These are phyloP conservation scores for Epistrophella euchroma DNA, from an alignment of 2,888 invertebrate species.

Conservation along the genomic window DNA sequence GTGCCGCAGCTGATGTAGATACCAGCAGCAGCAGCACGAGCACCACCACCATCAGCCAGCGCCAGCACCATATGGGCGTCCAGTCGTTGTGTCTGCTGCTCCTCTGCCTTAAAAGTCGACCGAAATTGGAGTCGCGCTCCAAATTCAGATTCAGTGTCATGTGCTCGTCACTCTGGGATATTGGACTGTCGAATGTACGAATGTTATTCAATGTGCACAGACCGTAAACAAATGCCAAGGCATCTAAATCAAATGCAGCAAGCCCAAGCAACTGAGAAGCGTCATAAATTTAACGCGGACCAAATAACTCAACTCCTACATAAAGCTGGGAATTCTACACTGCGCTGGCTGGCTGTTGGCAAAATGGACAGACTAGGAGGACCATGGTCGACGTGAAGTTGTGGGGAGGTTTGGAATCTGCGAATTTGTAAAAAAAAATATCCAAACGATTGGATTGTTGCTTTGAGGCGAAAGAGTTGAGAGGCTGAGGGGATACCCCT, in stretches of 20 bases:
- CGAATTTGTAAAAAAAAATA: slow-evolving; percentile 57
- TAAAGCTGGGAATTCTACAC: slow-evolving; percentile 20
- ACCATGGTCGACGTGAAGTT: not conserved
- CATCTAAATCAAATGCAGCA: slow-evolving; percentile 64
- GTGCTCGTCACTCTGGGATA: slow-evolving; percentile 72
- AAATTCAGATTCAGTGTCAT: slow-evolving; percentile 72
- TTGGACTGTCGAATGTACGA: slow-evolving; percentile 72
- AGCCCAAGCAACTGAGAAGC: slow-evolving; percentile 57
- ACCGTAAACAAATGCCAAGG: slow-evolving; percentile 57
- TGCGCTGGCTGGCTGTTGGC: not conserved
- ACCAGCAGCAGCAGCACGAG: slow-evolving; percentile 4
- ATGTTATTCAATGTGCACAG: slow-evolving; percentile 37
- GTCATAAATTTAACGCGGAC: slow-evolving; percentile 73
- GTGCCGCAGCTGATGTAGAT: slow-evolving; percentile 19
- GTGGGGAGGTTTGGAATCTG: slow-evolving; percentile 44
- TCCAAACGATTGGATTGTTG: slow-evolving; percentile 48
- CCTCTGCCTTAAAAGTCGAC: not conserved
- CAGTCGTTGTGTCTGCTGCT: slow-evolving; percentile 47
- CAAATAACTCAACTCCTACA: slow-evolving; percentile 76
- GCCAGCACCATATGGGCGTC: slow-evolving; percentile 64
- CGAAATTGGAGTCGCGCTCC: slow-evolving; percentile 40
- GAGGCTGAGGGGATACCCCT: slow-evolving; percentile 27
- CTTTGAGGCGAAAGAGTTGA: slow-evolving; percentile 18
- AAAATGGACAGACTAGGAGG: slow-evolving; percentile 4
- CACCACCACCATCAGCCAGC: slow-evolving; percentile 4